A percentile compares a stretch with the other conserved stretches of the same genome.
phyloP scores from a whole-genome alignment of 64 coral and sea anemone genomes.

The Montipora efflorescens region DNA sequence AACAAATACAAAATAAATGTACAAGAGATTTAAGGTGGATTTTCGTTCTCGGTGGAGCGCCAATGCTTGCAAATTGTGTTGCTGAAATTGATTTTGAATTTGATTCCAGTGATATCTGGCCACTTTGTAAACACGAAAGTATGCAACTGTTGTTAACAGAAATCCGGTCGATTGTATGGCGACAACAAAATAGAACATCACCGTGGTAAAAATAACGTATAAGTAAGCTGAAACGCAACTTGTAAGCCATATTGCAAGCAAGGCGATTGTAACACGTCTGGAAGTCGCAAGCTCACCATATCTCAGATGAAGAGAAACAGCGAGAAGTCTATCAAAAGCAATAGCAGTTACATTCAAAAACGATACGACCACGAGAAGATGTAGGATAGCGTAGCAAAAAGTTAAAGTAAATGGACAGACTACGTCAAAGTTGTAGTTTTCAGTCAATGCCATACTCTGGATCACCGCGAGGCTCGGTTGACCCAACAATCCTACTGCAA shows the following conservation, averaged over 20 bases:
- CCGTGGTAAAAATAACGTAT: background rate
- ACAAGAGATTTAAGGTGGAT: too few species aligned
- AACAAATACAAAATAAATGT: too few species aligned
- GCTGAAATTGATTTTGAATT: too few species aligned
- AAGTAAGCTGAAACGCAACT: background rate
- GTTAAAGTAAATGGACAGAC: background rate
- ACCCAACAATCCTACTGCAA: background rate
- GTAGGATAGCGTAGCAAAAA: background rate
- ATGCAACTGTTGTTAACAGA: too few species aligned
- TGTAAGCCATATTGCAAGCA: constrained; percentile 1
- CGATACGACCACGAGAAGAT: background rate
- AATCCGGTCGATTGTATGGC: too few species aligned
- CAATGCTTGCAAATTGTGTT: too few species aligned
- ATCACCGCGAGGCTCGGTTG: background rate
- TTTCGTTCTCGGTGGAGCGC: too few species aligned
- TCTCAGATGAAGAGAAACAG: constrained; percentile 31
- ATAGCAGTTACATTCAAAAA: constrained; percentile 20
- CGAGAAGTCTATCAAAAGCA: constrained; percentile 40
- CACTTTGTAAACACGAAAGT: too few species aligned
- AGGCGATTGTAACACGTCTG: background rate
- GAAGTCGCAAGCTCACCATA: background rate
- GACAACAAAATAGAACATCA: background rate
- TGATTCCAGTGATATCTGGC: too few species aligned
- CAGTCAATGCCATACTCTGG: background rate
- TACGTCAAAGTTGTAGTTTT: background rate